Evolutionary conservation across 1,140 invertebrate genomes (phyloP), one percentile per base, ranked within the genome.

Genomic region (Zaprionus vittiger): DNA sequence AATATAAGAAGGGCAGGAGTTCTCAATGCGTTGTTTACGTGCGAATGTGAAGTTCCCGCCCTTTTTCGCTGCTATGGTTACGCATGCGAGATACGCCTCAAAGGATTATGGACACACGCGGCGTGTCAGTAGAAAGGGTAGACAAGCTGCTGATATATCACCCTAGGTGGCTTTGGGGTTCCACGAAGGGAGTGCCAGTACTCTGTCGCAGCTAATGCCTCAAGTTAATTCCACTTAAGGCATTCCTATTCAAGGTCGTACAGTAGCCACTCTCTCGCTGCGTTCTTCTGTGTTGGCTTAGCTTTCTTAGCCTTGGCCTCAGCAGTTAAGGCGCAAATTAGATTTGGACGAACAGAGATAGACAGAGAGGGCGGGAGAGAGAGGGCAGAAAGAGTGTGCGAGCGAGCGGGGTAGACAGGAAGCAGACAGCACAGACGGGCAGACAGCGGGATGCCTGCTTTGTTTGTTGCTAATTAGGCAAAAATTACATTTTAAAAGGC

Each of bases 381-480:
- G 14, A 28, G 20, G 20, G 15, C 5, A 31, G 31, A 28, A 3
- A 66, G 63, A 24, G 20, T 2, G 14, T 1, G 17, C 4, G 20
- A n/a, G 28, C 0, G 34, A 12, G 49, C 15, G 47, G 20, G 28
- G 20, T 24, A 56, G 54, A 56, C 24, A 31, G 24, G 54, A 28
- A 31, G 54, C 24, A 56, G 54, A 28, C 26, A 56, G 62, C 22
- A 22, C 6, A 59, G 56, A 37, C 20, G 31, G 22, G 26, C 17
- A 62, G 73, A 49, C 60, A 26, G 34, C 17, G n/a, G 44, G 44
- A 41, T 64, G 56, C 55, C 67, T 59, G 75, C 68, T 64, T 90
- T 89, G 85, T 90, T 89, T 89, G 81, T 90, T 89, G 84, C 85
- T 89, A 89, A 89, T 89, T 89, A 89, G 81, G 81, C 85, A 89